phyloP scores from a whole-genome alignment of 2,113 vertebrate species.

The Tiliqua scincoides region DNA sequence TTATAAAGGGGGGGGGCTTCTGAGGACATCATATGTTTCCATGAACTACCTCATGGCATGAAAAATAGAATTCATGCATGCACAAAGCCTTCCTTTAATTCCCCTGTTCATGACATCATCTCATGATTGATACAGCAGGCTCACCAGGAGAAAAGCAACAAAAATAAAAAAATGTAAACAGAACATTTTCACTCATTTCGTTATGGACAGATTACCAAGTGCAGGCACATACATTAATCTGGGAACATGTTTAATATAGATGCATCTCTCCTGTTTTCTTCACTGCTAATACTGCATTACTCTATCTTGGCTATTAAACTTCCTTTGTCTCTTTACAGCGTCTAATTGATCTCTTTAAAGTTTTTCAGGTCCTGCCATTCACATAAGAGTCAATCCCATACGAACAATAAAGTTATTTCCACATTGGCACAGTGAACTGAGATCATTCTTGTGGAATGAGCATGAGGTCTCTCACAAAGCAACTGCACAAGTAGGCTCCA shows the following conservation, averaged over 20 bases:
- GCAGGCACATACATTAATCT: background rate
- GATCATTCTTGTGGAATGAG: too few relatives aligned
- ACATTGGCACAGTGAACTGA: too few relatives aligned
- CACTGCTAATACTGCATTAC: background rate
- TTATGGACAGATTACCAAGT: slow-evolving; percentile 24
- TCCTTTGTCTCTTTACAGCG: background rate
- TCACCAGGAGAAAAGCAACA: background rate
- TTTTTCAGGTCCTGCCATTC: background rate
- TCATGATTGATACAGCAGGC: background rate
- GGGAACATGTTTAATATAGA: slow-evolving; percentile 32
- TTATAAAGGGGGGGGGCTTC: background rate
- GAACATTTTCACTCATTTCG: slow-evolving; percentile 20
- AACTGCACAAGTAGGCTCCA: background rate
- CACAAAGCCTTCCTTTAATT: background rate
- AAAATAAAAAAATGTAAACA: background rate
- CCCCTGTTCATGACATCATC: background rate
- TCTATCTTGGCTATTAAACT: background rate
- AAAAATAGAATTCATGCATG: background rate
- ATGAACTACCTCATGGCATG: background rate
- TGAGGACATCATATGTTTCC: background rate
- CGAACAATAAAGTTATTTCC: too few relatives aligned
- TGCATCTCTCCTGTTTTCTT: background rate
- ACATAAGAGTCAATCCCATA: too few relatives aligned
- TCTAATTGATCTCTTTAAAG: too few relatives aligned
- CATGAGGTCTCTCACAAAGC: background rate